These are phyloP conservation scores for Heliothis subflexa DNA, from an alignment of 1,140 invertebrate species.

Conservation along the genomic window DNA sequence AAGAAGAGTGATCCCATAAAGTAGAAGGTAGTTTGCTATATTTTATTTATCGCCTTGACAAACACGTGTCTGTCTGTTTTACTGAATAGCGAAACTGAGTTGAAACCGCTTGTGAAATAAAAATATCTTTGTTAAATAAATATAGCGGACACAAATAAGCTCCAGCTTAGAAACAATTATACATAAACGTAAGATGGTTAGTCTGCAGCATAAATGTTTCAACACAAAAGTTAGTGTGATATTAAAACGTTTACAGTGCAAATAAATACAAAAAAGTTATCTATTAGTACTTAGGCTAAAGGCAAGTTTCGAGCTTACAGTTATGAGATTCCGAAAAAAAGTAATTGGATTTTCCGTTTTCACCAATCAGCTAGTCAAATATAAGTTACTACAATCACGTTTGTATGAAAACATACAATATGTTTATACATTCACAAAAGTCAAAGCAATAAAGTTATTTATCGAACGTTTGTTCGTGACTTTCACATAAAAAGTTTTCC, in stretches of 20 bases:
- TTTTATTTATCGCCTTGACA: background rate
- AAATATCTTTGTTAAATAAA: slow-evolving; percentile 4
- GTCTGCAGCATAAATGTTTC: too few relatives aligned
- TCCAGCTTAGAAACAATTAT: background rate
- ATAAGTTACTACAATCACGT: background rate
- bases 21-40: background rate
- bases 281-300: too few relatives aligned
- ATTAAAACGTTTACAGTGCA: background rate
- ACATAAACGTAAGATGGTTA: background rate
- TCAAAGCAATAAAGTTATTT: background rate
- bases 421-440: background rate
- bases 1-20: background rate
- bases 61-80: slow-evolving; percentile 8
- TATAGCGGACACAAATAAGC: background rate
- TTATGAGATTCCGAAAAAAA: background rate
- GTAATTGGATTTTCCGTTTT: background rate
- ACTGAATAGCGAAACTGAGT: background rate
- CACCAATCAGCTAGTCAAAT: background rate
- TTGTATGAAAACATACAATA: too few relatives aligned
- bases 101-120: slow-evolving; percentile 6
- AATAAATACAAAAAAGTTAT: too few relatives aligned
- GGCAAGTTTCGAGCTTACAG: background rate
- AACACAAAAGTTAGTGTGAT: background rate
- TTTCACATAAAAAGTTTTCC: background rate
- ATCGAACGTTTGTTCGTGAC: background rate